A percentile compares a stretch with the other conserved stretches of the same genome.
Evolutionary conservation across 2,113 vertebrate species (phyloP).

Genomic region (Clarias macrocephalus): DNA sequence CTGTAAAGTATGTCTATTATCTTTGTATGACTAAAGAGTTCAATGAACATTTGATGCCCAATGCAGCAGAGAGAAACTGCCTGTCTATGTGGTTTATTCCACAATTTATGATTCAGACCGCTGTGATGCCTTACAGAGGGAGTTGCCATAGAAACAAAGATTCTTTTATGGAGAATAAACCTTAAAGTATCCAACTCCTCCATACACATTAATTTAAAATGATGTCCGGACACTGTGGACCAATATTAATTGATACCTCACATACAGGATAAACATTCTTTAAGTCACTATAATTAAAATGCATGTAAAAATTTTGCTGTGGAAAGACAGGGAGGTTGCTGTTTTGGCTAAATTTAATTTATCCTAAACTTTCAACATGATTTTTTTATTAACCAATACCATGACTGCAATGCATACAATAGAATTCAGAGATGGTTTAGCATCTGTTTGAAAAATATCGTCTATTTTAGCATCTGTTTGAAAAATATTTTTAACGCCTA

Average conservation of each 20-base stretch:
- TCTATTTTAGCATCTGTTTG: not conserved
- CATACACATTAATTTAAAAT: not conserved
- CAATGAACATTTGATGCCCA: not conserved
- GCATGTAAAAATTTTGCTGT: not conserved
- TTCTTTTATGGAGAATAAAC: not conserved
- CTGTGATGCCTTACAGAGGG: not conserved
- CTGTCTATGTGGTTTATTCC: not conserved
- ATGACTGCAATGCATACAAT: not conserved
- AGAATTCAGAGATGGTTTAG: not conserved
- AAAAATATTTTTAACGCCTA: not conserved
- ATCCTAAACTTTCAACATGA: not conserved
- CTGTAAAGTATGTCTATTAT: not conserved
- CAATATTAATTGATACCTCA: not conserved
- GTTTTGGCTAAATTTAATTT: not conserved
- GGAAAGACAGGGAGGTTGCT: not conserved
- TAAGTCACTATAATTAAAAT: not conserved
- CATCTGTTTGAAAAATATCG: not conserved
- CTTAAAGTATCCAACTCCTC: not conserved
- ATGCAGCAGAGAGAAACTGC: not conserved
- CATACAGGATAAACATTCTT: not conserved
- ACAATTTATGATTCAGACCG: not conserved
- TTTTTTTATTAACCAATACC: not conserved
- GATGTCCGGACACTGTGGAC: not conserved
- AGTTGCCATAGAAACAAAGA: conserved; percentile 10
- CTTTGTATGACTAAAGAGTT: not conserved